These are phyloP conservation scores for Apamea sordens DNA, from an alignment of 2,888 invertebrate genomes.

Conservation along the genomic window DNA sequence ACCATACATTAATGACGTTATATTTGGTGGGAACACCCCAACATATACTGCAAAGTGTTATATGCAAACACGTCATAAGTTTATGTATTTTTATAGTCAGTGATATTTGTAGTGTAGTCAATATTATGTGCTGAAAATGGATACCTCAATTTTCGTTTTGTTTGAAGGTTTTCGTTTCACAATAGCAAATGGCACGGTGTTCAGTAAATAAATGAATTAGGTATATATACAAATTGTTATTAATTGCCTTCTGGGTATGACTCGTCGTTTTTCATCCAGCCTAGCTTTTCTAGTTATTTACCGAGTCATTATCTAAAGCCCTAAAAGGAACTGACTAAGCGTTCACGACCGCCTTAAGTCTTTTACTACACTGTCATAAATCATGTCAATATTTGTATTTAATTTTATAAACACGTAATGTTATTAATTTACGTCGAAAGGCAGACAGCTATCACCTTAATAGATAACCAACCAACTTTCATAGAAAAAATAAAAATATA, in stretches of 20 bases:
- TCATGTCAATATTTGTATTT: slow-evolving; percentile 43
- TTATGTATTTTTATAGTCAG: slow-evolving; percentile 5
- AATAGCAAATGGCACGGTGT: slow-evolving; percentile 44
- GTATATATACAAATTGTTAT: slow-evolving; percentile 61
- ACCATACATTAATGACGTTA: slow-evolving; percentile 35
- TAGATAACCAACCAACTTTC: no score
- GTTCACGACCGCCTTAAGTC: slow-evolving; percentile 41
- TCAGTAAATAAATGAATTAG: slow-evolving; percentile 41
- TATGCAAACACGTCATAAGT: slow-evolving; percentile 17
- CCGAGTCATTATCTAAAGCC: slow-evolving; percentile 69
- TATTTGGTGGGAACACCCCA: slow-evolving; percentile 13
- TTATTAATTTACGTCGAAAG: slow-evolving; percentile 1
- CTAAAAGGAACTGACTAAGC: slow-evolving; percentile 65
- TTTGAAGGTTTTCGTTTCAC: slow-evolving; percentile 24
- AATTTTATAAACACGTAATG: slow-evolving; percentile 23
- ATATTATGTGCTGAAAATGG: slow-evolving; percentile 40
- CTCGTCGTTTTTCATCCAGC: slow-evolving; percentile 58
- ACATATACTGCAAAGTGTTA: slow-evolving; percentile 10
- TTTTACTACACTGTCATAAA: slow-evolving; percentile 52
- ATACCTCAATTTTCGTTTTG: slow-evolving; percentile 63
- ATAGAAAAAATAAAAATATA: slow-evolving; percentile 1
- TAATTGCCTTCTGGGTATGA: slow-evolving; percentile 63
- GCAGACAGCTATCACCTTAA: neutral
- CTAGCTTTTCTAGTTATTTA: slow-evolving; percentile 66
- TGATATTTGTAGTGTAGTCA: slow-evolving; percentile 13